Percentiles rank a stretch among this genome's conserved stretches.
phyloP scores from a whole-genome alignment of 2,888 invertebrate genomes.

The Ramazzottius varieornatus region DNA sequence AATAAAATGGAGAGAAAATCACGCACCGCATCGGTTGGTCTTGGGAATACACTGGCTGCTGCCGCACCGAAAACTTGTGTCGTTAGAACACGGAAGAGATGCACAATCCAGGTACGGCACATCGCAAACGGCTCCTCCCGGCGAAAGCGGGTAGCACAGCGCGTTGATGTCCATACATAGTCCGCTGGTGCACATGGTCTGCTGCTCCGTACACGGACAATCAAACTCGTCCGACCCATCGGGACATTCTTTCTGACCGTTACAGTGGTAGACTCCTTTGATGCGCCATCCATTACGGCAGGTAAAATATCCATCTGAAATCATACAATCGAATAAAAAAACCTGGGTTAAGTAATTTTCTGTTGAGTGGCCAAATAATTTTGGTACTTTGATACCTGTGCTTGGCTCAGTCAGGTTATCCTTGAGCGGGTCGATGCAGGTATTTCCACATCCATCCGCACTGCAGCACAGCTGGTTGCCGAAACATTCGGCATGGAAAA shows the following conservation, averaged over 20 bases:
- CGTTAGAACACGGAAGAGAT: background rate
- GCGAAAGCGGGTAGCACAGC: background rate
- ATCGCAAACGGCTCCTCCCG: background rate
- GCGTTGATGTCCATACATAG: background rate
- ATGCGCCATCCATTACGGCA: background rate
- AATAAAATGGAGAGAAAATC: background rate
- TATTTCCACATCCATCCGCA: background rate
- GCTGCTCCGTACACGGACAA: background rate
- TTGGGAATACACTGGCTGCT: background rate
- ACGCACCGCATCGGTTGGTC: background rate
- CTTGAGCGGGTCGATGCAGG: background rate
- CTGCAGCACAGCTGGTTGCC: background rate
- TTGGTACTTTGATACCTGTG: background rate
- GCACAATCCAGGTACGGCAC: background rate
- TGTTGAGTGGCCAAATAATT: background rate
- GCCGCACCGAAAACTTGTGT: background rate
- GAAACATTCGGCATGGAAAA: background rate
- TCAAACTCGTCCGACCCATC: background rate
- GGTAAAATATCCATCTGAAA: background rate
- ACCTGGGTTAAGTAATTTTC: background rate
- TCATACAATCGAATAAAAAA: background rate
- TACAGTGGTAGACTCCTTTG: background rate
- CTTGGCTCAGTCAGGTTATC: background rate
- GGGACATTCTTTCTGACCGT: background rate
- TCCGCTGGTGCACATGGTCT: background rate